Conservation (phyloP, 2,113 vertebrate species). For the Centropus unirufus region DNA sequence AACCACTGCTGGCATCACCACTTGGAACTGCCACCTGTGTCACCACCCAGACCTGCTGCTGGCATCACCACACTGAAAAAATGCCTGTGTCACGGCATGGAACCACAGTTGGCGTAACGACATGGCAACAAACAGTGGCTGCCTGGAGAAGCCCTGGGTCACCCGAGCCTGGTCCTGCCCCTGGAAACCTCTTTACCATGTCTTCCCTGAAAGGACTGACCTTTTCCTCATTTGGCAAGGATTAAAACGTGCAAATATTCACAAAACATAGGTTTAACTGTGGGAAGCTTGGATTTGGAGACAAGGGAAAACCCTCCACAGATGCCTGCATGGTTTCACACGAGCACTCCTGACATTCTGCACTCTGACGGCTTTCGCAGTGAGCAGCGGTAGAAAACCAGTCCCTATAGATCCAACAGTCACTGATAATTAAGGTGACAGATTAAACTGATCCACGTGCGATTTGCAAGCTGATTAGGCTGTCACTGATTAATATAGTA, state of each 20-base stretch:
- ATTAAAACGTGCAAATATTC: not conserved
- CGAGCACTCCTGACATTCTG: not conserved
- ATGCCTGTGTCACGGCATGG: too few species aligned
- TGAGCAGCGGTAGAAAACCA: constrained; percentile 4
- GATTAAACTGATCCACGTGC: constrained; percentile 65
- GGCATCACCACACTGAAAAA: too few species aligned
- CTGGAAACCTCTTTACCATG: not conserved
- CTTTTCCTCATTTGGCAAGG: not conserved
- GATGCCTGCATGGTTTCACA: not conserved
- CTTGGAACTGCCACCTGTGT: too few species aligned
- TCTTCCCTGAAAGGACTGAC: not conserved
- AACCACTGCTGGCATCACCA: too few species aligned
- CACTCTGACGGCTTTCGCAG: not conserved
- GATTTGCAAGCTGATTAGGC: constrained; percentile 56
- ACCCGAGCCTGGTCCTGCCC: not conserved
- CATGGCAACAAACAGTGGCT: not conserved
- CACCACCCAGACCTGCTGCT: too few species aligned
- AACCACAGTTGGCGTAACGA: too few species aligned
- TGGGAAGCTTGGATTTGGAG: not conserved
- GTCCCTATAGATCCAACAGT: constrained; percentile 49
- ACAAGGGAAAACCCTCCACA: not conserved
- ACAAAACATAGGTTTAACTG: not conserved
- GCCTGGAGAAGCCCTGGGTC: not conserved
- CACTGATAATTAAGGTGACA: constrained; percentile 65
- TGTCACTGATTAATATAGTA: constrained; percentile 67